phyloP scores from a whole-genome alignment of 2,797 vertebrate species.

The Notolabrus celidotus region DNA sequence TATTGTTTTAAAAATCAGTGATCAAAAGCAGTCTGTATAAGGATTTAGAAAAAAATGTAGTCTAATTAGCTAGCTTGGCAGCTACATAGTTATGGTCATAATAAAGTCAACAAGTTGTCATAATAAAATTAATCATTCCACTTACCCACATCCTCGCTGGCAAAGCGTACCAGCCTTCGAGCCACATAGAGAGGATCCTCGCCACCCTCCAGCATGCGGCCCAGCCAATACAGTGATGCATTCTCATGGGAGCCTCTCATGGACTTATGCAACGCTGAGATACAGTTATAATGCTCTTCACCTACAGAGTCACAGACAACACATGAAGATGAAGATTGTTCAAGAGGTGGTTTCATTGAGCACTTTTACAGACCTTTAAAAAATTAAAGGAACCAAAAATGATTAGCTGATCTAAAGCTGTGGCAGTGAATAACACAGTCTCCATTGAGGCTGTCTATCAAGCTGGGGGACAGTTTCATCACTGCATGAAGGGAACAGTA shows the following conservation, averaged over 20 bases:
- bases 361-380: neutral
- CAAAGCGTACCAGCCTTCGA: constrained; percentile 94
- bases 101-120: neutral
- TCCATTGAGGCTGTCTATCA: constrained; percentile 34
- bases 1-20: no score
- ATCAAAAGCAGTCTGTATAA: no score
- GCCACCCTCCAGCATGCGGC: constrained; percentile 97
- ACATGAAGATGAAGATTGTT: neutral
- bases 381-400: neutral
- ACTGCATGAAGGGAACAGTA: constrained; percentile 55
- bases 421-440: no score
- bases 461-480: constrained; percentile 37
- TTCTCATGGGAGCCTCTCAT: constrained; percentile 95
- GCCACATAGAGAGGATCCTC: constrained; percentile 97
- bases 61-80: no score
- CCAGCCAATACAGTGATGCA: constrained; percentile 97
- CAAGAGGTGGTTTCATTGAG: neutral
- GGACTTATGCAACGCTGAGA: constrained; percentile 97
- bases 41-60: no score
- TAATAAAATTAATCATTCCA: neutral
- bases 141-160: constrained; percentile 97
- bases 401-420: neutral
- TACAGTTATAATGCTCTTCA: constrained; percentile 98
- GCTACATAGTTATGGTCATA: neutral
- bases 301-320: constrained; percentile 72